phyloP scores from a whole-genome alignment of 2,797 vertebrate species.

The Austrolebias charrua region DNA sequence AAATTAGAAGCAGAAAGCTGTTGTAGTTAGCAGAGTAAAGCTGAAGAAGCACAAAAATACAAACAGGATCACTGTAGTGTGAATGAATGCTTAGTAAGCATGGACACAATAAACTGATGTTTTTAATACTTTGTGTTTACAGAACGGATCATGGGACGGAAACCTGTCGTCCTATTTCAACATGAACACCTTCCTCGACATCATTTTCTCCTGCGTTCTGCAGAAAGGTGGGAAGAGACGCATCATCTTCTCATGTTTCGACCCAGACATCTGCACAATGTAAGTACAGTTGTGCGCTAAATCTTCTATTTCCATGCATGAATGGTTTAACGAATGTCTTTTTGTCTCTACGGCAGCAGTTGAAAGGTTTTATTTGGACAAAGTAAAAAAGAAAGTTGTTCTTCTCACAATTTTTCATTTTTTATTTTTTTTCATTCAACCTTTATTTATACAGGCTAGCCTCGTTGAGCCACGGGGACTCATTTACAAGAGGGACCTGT shows the following conservation, averaged over 20 bases:
- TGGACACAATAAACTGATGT: not conserved
- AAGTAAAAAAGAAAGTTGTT: too few relatives aligned
- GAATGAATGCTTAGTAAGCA: too few relatives aligned
- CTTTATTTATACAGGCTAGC: too few relatives aligned
- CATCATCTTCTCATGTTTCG: conserved; percentile 95
- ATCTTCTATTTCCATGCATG: not conserved
- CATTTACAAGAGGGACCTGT: too few relatives aligned
- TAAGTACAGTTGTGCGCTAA: conserved; percentile 72
- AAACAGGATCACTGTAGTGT: too few relatives aligned
- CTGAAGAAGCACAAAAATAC: too few relatives aligned
- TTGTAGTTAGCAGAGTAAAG: too few relatives aligned
- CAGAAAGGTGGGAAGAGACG: conserved; percentile 87
- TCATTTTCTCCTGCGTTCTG: conserved; percentile 89
- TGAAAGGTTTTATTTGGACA: too few relatives aligned
- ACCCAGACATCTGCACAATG: conserved; percentile 97
- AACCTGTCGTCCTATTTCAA: conserved; percentile 94
- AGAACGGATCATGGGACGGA: conserved; percentile 95
- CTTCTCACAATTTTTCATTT: too few relatives aligned
- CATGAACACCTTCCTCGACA: conserved; percentile 94
- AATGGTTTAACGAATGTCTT: not conserved
- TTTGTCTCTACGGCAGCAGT: not conserved
- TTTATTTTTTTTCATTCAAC: too few relatives aligned
- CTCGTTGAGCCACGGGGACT: too few relatives aligned
- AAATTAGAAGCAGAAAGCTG: too few relatives aligned
- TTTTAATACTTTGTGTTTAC: conserved; percentile 18